Evolutionary conservation across 2,113 vertebrate genomes (phyloP).

Genomic region (Hippocampus abdominalis): DNA sequence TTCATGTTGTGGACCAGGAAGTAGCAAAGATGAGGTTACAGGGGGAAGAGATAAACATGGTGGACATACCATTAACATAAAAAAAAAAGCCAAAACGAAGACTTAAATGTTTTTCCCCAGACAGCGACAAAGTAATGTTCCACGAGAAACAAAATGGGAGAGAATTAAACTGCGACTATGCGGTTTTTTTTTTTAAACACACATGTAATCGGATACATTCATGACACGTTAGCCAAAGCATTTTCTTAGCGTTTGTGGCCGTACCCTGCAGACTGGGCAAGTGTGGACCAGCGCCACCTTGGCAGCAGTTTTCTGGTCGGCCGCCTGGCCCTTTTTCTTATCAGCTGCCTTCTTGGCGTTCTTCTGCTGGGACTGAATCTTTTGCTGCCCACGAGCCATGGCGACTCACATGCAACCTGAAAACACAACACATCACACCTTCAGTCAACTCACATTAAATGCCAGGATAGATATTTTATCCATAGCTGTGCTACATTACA

Average conservation of each 20-base stretch:
- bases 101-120: too few relatives aligned
- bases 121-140: too few relatives aligned
- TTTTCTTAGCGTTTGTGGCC: conserved; percentile 2
- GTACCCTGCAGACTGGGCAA: conserved; percentile 79
- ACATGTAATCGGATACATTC: too few relatives aligned
- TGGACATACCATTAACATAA: too few relatives aligned
- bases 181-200: too few relatives aligned
- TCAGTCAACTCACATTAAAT: not conserved
- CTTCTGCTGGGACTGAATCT: conserved; percentile 83
- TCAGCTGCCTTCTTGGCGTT: conserved; percentile 81
- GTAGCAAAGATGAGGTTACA: too few relatives aligned
- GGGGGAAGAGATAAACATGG: too few relatives aligned
- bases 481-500: not conserved
- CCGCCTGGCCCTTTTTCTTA: conserved; percentile 76
- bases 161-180: too few relatives aligned
- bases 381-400: conserved; percentile 85
- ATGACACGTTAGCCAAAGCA: too few relatives aligned
- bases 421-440: not conserved
- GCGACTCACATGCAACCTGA: conserved; percentile 53
- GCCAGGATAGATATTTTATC: not conserved
- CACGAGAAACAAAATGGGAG: too few relatives aligned
- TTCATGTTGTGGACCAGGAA: too few relatives aligned
- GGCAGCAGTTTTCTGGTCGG: conserved; percentile 80
- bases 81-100: too few relatives aligned
- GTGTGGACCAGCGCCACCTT: conserved; percentile 79